These are phyloP conservation scores for Climacteris rufus DNA, from an alignment of 2,113 vertebrate genomes.

Conservation along the genomic window DNA sequence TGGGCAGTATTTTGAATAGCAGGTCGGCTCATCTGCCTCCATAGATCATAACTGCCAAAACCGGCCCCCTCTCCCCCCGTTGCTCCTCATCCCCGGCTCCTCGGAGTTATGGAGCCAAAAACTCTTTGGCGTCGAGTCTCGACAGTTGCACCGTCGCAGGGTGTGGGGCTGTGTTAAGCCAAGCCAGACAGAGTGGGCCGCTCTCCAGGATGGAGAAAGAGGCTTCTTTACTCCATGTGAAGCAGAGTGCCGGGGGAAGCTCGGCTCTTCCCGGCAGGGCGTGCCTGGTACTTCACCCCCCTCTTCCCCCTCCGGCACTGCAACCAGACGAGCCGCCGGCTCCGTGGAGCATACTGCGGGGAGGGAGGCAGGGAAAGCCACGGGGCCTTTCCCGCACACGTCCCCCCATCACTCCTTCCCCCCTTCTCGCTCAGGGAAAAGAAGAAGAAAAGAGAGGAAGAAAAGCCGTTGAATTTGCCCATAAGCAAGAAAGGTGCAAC, in stretches of 20 bases:
- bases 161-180: background rate
- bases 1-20: slow-evolving; percentile 74
- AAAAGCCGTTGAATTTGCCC: slow-evolving; percentile 10
- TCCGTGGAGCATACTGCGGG: background rate
- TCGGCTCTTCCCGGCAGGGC: background rate
- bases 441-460: background rate
- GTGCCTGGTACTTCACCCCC: background rate
- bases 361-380: background rate
- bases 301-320: background rate
- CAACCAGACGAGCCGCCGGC: background rate
- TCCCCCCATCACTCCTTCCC: background rate
- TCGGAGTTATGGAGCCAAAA: background rate
- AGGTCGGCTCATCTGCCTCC: slow-evolving; percentile 67
- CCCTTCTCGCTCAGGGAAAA: background rate
- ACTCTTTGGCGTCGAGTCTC: background rate
- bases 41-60: slow-evolving; percentile 72
- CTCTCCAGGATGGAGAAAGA: background rate
- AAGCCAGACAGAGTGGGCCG: background rate
- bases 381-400: background rate
- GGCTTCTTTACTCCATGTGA: background rate
- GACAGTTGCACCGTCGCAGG: background rate
- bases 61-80: background rate
- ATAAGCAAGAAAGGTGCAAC: slow-evolving; percentile 65
- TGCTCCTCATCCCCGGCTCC: background rate
- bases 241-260: background rate